A percentile compares a stretch with the other conserved stretches of the same genome.
Evolutionary conservation across 2,797 vertebrate species (phyloP).

Genomic region (Synanceia verrucosa): DNA sequence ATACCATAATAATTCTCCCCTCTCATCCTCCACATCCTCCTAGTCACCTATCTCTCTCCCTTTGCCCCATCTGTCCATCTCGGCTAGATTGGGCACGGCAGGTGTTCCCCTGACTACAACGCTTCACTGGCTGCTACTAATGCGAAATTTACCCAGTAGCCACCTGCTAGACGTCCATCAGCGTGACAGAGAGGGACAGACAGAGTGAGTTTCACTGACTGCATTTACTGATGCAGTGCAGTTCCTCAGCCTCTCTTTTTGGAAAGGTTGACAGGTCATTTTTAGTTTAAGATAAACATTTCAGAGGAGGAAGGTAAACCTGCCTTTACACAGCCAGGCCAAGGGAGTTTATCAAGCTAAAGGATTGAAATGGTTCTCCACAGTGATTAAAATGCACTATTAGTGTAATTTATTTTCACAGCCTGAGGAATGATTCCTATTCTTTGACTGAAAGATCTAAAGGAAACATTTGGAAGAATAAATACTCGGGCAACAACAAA

Average conservation of each 20-base stretch:
- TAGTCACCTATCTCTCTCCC: slow-evolving; percentile 30
- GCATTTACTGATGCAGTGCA: slow-evolving; percentile 24
- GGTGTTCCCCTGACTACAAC: slow-evolving; percentile 77
- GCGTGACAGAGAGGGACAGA: slow-evolving; percentile 45
- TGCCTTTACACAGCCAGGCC: slow-evolving; percentile 9
- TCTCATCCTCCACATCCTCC: slow-evolving; percentile 36
- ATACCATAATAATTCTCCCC: slow-evolving; percentile 28
- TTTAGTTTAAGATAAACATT: slow-evolving; percentile 37
- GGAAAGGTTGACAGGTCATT: slow-evolving; percentile 23
- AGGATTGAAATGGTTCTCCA: slow-evolving; percentile 4
- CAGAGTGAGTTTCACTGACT: slow-evolving; percentile 38
- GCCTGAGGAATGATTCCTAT: slow-evolving; percentile 1
- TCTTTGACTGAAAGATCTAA: slow-evolving; percentile 6
- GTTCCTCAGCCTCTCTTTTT: slow-evolving; percentile 20
- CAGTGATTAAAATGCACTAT: slow-evolving; percentile 36
- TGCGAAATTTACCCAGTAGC: slow-evolving; percentile 78
- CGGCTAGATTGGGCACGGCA: slow-evolving; percentile 82
- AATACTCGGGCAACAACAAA: background rate
- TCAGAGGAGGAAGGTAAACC: slow-evolving; percentile 6
- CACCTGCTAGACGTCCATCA: slow-evolving; percentile 77
- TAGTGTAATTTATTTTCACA: slow-evolving; percentile 25
- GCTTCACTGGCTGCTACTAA: slow-evolving; percentile 78
- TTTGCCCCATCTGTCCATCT: slow-evolving; percentile 71
- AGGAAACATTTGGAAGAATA: background rate
- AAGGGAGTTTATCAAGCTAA: slow-evolving; percentile 21